phyloP scores from a whole-genome alignment of 2,113 vertebrate species.

The Elachura formosa region DNA sequence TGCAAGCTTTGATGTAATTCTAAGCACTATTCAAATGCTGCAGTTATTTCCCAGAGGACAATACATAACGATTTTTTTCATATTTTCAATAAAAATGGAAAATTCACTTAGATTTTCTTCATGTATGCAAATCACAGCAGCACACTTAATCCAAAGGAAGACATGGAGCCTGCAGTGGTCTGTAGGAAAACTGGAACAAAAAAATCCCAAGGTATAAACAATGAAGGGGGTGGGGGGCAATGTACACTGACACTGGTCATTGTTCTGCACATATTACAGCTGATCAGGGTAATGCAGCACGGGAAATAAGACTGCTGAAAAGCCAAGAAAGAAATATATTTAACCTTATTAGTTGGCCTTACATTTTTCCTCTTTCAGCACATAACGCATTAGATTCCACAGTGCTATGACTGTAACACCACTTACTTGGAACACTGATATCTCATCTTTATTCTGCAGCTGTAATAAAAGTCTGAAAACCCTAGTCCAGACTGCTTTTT shows the following conservation, averaged over 20 bases:
- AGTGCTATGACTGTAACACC: background rate
- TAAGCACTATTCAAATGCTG: slow-evolving; percentile 32
- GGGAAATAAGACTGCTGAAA: background rate
- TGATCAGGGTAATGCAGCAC: background rate
- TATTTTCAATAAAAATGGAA: slow-evolving; percentile 43
- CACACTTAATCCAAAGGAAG: background rate
- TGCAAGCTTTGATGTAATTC: slow-evolving; percentile 53
- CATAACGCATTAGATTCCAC: background rate
- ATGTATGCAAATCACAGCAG: slow-evolving; percentile 2
- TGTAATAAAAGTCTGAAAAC: slow-evolving; percentile 25
- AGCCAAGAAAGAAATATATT: background rate
- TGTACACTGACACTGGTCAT: background rate
- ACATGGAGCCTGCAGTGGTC: background rate
- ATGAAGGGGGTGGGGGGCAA: background rate
- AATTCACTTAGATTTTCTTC: slow-evolving; percentile 35
- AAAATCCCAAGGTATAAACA: background rate
- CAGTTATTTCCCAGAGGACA: slow-evolving; percentile 52
- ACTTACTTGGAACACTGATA: slow-evolving; percentile 32
- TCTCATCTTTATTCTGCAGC: slow-evolving; percentile 48
- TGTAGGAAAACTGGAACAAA: background rate
- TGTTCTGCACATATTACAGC: background rate
- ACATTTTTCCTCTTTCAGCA: background rate
- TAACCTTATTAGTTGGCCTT: background rate
- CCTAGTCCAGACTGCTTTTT: slow-evolving; percentile 36
- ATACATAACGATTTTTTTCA: background rate